These are phyloP conservation scores for Sarcophaga peregrina DNA, from an alignment of 1,140 invertebrate species.

Conservation along the genomic window DNA sequence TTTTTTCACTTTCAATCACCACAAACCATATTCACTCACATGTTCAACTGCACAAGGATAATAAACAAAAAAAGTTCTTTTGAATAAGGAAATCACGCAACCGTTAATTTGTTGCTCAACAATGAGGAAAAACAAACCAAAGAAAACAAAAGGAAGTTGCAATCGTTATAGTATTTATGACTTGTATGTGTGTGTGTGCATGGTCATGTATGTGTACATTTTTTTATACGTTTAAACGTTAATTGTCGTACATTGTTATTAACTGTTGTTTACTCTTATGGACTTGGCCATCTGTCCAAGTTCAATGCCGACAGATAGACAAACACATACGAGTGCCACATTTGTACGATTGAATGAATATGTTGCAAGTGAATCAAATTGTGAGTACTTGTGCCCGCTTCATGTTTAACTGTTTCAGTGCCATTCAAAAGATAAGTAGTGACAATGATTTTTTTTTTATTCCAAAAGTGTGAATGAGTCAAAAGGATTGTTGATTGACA, in stretches of 20 bases:
- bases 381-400: no score
- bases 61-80: no score
- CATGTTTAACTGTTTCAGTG: neutral
- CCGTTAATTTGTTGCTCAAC: constrained; percentile 37
- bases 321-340: neutral
- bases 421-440: neutral
- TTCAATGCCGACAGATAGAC: neutral
- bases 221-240: neutral
- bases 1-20: neutral
- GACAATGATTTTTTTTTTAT: neutral
- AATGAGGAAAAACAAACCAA: neutral
- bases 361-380: no score
- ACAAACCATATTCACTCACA: neutral
- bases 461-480: constrained; percentile 33
- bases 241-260: constrained; percentile 31
- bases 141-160: constrained; percentile 33
- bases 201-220: neutral
- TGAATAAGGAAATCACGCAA: constrained; percentile 29
- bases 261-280: constrained; percentile 4
- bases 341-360: neutral
- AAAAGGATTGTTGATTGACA: constrained; percentile 30
- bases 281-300: constrained; percentile 34
- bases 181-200: neutral
- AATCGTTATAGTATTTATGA: neutral
- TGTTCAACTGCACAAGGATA: neutral